phyloP scores from a whole-genome alignment of 2,113 vertebrate genomes.

The Setophaga kirtlandii region DNA sequence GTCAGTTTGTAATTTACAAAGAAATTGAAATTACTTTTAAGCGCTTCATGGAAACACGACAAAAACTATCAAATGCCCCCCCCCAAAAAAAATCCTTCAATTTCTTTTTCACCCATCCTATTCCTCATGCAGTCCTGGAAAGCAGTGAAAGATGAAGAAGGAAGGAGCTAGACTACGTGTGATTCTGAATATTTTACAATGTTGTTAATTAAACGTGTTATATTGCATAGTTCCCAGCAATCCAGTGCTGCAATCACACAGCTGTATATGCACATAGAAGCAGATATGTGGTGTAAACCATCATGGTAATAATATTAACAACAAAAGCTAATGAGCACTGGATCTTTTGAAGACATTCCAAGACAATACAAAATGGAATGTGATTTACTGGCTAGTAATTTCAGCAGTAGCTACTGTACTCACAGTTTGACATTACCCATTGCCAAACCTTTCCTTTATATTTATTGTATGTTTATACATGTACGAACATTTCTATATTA shows the following conservation, averaged over 20 bases:
- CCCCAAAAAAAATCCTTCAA: background rate
- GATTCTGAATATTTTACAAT: background rate
- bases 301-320: background rate
- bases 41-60: background rate
- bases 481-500: background rate
- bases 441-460: background rate
- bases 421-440: background rate
- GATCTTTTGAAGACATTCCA: background rate
- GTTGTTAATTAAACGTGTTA: background rate
- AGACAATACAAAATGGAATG: background rate
- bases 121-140: background rate
- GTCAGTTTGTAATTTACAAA: background rate
- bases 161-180: background rate
- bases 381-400: background rate
- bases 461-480: background rate
- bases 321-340: background rate
- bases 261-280: accelerated
- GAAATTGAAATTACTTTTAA: background rate
- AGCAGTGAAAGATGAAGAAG: background rate
- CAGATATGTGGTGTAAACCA: background rate
- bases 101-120: background rate
- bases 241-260: background rate
- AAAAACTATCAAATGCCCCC: background rate
- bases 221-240: background rate
- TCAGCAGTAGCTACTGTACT: background rate